Evolutionary conservation across 1,140 invertebrate species (phyloP).

Genomic region (Platyscapa corneri): DNA sequence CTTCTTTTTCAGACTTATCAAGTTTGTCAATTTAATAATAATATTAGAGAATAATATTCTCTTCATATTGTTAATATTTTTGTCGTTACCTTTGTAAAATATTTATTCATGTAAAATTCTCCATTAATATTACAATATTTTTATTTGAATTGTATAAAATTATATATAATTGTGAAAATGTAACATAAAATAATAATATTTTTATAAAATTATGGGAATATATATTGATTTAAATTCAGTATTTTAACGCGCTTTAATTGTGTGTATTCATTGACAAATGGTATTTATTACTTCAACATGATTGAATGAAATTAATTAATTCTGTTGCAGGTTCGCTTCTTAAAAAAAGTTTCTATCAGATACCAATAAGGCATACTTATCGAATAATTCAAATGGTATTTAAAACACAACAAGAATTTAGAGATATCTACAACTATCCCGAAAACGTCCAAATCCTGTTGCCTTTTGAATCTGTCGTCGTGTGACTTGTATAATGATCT

Average conservation of each 20-base stretch:
- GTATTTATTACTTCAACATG: background rate
- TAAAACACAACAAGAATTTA: background rate
- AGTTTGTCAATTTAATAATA: background rate
- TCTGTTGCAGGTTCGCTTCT: no score
- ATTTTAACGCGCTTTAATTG: no score
- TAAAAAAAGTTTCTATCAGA: background rate
- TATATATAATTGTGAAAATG: background rate
- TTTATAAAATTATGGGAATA: background rate
- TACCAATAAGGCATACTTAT: background rate
- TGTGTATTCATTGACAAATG: no score
- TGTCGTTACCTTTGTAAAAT: no score
- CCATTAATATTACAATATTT: no score
- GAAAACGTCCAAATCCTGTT: constrained; percentile 68
- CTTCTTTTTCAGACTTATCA: background rate
- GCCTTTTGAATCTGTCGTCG: constrained; percentile 59
- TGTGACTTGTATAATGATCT: constrained; percentile 63
- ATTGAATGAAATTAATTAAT: no score
- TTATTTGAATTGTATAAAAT: background rate
- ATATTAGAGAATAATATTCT: background rate
- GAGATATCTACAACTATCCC: constrained; percentile 42
- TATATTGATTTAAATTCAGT: background rate
- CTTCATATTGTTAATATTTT: no score
- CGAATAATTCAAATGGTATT: background rate
- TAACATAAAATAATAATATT: background rate
- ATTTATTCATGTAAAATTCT: no score